Base-by-base conservation (phyloP, 1,140 invertebrate genomes). In the Cepaea nemoralis region DNA sequence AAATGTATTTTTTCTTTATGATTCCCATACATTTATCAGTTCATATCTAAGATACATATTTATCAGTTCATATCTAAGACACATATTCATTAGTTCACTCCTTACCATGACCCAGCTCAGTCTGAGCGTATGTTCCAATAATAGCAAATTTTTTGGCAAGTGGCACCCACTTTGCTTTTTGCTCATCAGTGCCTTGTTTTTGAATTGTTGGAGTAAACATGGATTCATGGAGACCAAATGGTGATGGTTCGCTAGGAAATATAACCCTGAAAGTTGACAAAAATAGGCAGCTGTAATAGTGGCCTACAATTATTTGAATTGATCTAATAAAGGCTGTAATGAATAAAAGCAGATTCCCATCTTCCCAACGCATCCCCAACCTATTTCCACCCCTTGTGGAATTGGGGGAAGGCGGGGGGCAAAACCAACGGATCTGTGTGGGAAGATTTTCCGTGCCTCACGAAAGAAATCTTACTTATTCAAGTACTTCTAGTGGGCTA, bases 71-170 rank as follows among this genome's bases (percentile, higher is more conserved):
- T n/a, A n/a, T n/a, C n/a, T n/a, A n/a, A n/a, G n/a, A n/a, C n/a
- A n/a, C n/a, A n/a, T n/a, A n/a, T n/a, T n/a, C n/a, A n/a, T 55
- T 24, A 22, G 50, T 55, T 1, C 22, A 63, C 2, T 66, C 31
- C 82, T 82, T 97, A 50, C 92, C 97, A 92, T 98, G 97, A 0
- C 97, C 97, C 70, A 98, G 91, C 92, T 98, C 97, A 16, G 97
- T 98, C 94, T 98, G 97, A 79, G 96, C 97, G 92, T 98, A 98
- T 33, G 96, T 97, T 80, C 97, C 96, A 87, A 98, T 94, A 83
- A 98, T 96, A 86, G 94, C 94, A 75, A 95, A 94, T 83, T 94
- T 94, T 93, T 96, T 95, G 31, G 96, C 95, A 88, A 93, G 94
- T 22, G 94, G 93, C 59, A 98, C 93, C 96, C 96, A 98, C 86